Conservation (phyloP, 2,797 vertebrate genomes). For the Atherinosoma microstoma region DNA sequence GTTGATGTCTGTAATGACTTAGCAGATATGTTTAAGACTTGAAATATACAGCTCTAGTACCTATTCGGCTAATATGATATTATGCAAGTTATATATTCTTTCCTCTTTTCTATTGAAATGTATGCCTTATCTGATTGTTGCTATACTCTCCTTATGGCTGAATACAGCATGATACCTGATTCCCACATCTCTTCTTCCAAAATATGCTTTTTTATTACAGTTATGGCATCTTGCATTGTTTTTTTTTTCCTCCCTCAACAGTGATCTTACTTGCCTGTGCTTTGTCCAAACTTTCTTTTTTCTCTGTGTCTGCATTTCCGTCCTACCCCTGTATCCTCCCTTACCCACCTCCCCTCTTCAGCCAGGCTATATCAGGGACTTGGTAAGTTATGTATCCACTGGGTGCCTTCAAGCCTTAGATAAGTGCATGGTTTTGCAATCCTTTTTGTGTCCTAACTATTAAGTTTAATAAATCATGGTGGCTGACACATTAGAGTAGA, state of each 20-base stretch:
- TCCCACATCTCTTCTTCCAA: constrained; percentile 1
- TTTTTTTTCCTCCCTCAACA: constrained; percentile 51
- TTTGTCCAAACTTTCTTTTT: constrained; percentile 83
- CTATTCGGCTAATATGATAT: constrained; percentile 1
- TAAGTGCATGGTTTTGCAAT: constrained; percentile 57
- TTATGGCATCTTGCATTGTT: constrained; percentile 39
- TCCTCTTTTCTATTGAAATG: constrained; percentile 1
- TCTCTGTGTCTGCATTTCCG: constrained; percentile 73
- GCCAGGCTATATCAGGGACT: constrained; percentile 99
- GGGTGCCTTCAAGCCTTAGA: constrained; percentile 60
- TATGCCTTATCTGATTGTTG: background rate
- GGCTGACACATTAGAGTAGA: constrained; percentile 43
- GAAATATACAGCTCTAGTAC: constrained; percentile 1
- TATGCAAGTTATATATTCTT: background rate
- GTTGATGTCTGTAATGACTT: constrained; percentile 1
- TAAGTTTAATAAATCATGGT: constrained; percentile 30
- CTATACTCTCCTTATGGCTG: constrained; percentile 55
- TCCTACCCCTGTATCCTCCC: constrained; percentile 81
- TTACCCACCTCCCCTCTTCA: constrained; percentile 87
- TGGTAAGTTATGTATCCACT: constrained; percentile 91
- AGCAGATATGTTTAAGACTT: background rate
- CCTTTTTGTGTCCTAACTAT: constrained; percentile 37
- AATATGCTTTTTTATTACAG: constrained; percentile 36
- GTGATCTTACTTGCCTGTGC: constrained; percentile 75
- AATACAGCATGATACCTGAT: constrained; percentile 58